Base-by-base conservation (phyloP, 2,113 vertebrate genomes). In the Nanorana parkeri region DNA sequence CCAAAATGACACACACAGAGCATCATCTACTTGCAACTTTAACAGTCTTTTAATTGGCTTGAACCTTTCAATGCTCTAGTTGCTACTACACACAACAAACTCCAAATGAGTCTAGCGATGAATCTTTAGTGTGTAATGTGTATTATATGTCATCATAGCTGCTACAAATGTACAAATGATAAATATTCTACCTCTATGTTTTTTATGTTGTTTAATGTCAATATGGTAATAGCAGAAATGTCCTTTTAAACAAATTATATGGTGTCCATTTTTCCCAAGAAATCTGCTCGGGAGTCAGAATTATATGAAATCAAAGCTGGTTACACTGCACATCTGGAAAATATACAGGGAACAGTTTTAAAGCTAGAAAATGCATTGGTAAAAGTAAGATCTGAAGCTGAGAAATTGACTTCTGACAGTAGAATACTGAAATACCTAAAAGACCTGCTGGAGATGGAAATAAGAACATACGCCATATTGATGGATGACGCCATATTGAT, bases 361-460 rank as follows among this genome's bases (percentile, higher is more conserved):
- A 5, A 0, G 6, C 24, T 90, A 80, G 86, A 92, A 88, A 15
- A 4, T 0, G 88, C 92, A 82, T 71, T 92, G 32, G 84, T 86
- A 84, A 80, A 86, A 75, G 69, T 92, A 26, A 85, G 2, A 1
- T 2, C 0, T 5, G 85, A 86, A 28, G 68, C 87, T 0, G 65
- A 86, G 71, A n/a, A 89, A 15, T 87, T 90, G 85, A 68, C 80
- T 36, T 3, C 24, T 0, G 89, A 92, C 8, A 90, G 91, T 86
- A 65, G 73, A 0, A 0, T 86, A 19, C 87, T 93, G 61, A 87
- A 91, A 81, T 87, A 94, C 85, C 84, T 93, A 80, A 94, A 93
- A 86, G 90, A 90, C 87, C 87, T 91, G 52, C 88, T 94, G 87
- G 91, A 92, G 71, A 17, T 85, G 83, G 92, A 93, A 88, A 93